A percentile compares a stretch with the other conserved stretches of the same genome.
These are phyloP conservation scores for Sorex maritimensis DNA, from an alignment of 2,797 vertebrate species.

Conservation along the genomic window DNA sequence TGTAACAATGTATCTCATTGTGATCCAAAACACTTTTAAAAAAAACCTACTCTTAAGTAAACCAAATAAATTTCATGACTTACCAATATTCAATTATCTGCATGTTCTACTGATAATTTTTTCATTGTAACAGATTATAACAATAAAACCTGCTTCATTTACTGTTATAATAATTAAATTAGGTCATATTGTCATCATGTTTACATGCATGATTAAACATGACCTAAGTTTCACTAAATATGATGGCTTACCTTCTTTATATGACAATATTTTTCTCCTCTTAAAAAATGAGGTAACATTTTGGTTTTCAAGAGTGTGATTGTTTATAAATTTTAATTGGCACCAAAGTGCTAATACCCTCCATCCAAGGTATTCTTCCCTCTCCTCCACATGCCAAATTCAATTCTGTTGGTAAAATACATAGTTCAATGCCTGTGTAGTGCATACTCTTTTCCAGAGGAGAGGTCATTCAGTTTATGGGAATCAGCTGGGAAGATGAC, in stretches of 20 bases:
- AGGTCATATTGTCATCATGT: conserved; percentile 19
- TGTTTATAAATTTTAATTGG: too few species aligned
- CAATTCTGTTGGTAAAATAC: too few species aligned
- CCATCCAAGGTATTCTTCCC: too few species aligned
- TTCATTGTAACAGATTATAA: background rate
- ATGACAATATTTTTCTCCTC: too few species aligned
- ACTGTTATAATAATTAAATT: background rate
- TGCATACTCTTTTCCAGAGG: conserved; percentile 6
- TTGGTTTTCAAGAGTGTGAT: too few species aligned
- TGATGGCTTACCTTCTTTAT: background rate
- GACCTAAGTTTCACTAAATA: conserved; percentile 18
- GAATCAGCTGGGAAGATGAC: background rate
- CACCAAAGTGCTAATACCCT: too few species aligned
- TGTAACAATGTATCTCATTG: too few species aligned
- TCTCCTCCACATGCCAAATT: too few species aligned
- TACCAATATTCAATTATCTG: background rate
- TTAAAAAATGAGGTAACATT: too few species aligned
- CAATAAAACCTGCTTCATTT: background rate
- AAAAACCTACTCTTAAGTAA: conserved; percentile 46
- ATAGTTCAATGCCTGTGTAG: background rate
- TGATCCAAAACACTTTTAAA: background rate
- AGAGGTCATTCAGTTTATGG: background rate
- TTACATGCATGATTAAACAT: conserved; percentile 37
- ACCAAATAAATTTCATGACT: background rate
- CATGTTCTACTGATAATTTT: conserved; percentile 16